phyloP scores from a whole-genome alignment of 2,888 invertebrate species.

The Eupithecia subumbrata region DNA sequence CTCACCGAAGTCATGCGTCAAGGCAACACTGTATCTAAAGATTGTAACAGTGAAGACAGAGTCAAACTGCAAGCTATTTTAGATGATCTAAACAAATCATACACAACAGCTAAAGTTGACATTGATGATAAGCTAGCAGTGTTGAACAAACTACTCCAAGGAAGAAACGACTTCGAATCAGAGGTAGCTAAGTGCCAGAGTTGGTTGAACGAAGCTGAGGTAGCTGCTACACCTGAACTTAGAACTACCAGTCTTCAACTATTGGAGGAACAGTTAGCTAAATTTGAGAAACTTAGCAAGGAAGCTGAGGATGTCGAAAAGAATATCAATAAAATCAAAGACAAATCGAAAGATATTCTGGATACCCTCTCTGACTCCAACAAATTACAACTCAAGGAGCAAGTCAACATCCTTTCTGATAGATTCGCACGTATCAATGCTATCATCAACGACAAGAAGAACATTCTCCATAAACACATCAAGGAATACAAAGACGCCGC shows the following conservation, averaged over 20 bases:
- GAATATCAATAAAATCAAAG: constrained; percentile 89
- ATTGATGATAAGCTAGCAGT: constrained; percentile 88
- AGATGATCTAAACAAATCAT: constrained; percentile 88
- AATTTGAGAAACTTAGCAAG: constrained; percentile 91
- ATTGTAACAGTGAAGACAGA: constrained; percentile 90
- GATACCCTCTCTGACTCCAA: constrained; percentile 93
- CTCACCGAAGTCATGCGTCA: constrained; percentile 90
- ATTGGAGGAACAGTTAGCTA: constrained; percentile 93
- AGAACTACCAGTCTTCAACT: constrained; percentile 91
- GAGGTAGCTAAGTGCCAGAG: constrained; percentile 91
- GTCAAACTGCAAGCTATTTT: constrained; percentile 86
- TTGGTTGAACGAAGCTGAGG: constrained; percentile 96
- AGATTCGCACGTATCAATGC: constrained; percentile 89
- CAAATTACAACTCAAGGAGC: constrained; percentile 91
- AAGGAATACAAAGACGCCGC: constrained; percentile 92
- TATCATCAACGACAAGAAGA: constrained; percentile 90
- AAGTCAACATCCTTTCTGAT: constrained; percentile 90
- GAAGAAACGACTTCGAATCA: constrained; percentile 91
- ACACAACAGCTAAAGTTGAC: constrained; percentile 88
- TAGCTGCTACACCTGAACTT: constrained; percentile 91
- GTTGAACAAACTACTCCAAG: constrained; percentile 89
- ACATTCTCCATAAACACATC: constrained; percentile 89
- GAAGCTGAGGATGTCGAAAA: constrained; percentile 89
- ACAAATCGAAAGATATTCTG: constrained; percentile 91
- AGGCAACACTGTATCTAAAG: constrained; percentile 90